phyloP scores from a whole-genome alignment of 2,113 vertebrate genomes.

The Calonectris borealis region DNA sequence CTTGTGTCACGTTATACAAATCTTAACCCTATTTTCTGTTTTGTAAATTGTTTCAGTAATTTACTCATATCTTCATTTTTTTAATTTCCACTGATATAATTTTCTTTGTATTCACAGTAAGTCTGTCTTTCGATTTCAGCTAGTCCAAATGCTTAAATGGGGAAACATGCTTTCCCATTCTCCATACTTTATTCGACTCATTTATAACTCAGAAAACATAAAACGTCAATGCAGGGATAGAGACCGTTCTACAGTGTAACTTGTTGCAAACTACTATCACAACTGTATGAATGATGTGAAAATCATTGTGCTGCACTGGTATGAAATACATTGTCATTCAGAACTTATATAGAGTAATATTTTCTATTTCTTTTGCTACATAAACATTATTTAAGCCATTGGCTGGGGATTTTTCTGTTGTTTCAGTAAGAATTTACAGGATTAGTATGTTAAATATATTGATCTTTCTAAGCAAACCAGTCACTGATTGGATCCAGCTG shows the following conservation, averaged over 20 bases:
- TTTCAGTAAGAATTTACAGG: background rate
- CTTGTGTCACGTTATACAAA: background rate
- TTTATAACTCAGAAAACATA: background rate
- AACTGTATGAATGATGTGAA: background rate
- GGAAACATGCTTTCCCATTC: background rate
- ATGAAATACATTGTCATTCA: background rate
- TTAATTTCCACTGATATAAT: background rate
- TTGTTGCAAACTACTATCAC: background rate
- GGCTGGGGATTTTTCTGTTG: background rate
- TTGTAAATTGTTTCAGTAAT: background rate
- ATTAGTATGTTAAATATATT: background rate
- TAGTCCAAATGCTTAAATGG: background rate
- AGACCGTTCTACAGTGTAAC: background rate
- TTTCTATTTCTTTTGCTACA: background rate
- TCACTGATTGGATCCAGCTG: background rate
- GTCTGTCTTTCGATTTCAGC: background rate
- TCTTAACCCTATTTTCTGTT: background rate
- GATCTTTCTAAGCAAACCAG: background rate
- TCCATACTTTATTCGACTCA: background rate
- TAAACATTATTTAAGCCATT: background rate
- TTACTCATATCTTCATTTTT: background rate
- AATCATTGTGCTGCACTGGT: background rate
- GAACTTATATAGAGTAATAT: background rate
- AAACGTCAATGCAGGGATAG: background rate
- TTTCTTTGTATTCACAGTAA: background rate